Conservation (phyloP, 2,113 vertebrate genomes). For the Dipodomys merriami region DNA sequence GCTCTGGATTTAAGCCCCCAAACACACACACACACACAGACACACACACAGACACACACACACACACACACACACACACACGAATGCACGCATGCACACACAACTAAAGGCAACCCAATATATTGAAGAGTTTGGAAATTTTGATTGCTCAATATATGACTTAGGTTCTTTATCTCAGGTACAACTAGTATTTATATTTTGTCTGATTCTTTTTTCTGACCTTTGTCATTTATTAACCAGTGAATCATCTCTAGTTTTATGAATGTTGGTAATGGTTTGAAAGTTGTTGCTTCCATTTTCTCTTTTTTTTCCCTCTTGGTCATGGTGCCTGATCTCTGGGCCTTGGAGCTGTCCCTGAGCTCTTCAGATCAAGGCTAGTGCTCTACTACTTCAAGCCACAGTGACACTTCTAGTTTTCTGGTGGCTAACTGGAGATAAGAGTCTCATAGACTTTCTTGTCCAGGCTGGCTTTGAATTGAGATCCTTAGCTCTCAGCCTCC, state of each 20-base stretch:
- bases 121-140: slow-evolving; percentile 39
- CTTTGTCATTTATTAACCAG: slow-evolving; percentile 38
- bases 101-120: not conserved
- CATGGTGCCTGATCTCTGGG: too few species aligned
- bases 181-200: slow-evolving; percentile 37
- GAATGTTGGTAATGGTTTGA: not conserved
- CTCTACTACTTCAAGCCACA: too few species aligned
- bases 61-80: not conserved
- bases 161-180: slow-evolving; percentile 13
- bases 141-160: not conserved
- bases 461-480: too few species aligned
- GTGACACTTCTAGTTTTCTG: too few species aligned
- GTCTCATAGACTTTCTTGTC: too few species aligned
- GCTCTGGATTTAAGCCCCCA: not conserved
- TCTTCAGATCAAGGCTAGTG: too few species aligned
- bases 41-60: not conserved
- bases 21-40: too few species aligned
- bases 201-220: not conserved
- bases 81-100: not conserved
- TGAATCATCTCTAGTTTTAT: slow-evolving; percentile 49
- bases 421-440: too few species aligned
- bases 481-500: too few species aligned
- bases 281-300: slow-evolving; percentile 17
- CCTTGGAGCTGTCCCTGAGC: too few species aligned
- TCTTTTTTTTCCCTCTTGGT: slow-evolving; percentile 25